phyloP scores from a whole-genome alignment of 2,888 invertebrate genomes.

The Ischnura elegans region DNA sequence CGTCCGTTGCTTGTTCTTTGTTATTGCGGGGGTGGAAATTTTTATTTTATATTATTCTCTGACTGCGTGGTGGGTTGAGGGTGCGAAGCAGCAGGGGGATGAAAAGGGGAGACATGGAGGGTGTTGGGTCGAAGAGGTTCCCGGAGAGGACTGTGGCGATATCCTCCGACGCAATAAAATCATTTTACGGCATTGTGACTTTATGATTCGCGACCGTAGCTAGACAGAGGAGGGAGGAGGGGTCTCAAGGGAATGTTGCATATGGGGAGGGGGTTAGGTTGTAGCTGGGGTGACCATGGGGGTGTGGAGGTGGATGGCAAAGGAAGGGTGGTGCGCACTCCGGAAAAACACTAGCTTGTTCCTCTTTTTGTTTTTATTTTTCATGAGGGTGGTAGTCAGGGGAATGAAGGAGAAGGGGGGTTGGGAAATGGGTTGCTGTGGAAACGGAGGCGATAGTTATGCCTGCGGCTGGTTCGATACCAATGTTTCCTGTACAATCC shows the following conservation, averaged over 20 bases:
- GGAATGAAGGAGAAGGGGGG: not conserved
- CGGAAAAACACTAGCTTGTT: not conserved
- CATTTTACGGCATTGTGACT: constrained; percentile 51
- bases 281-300: not conserved
- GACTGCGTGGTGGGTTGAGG: not conserved
- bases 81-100: not conserved
- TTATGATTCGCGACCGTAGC: constrained; percentile 52
- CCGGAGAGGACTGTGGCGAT: not conserved
- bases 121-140: constrained; percentile 13
- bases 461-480: not conserved
- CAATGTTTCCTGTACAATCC: too few species aligned
- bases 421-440: not conserved
- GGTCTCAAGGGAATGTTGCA: not conserved
- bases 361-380: not conserved
- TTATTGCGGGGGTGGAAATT: not conserved
- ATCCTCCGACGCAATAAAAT: constrained; percentile 45
- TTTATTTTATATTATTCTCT: not conserved
- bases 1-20: too few species aligned
- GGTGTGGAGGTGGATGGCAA: not conserved
- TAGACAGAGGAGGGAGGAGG: not conserved
- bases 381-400: not conserved
- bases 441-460: not conserved
- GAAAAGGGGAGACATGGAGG: not conserved
- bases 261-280: not conserved
- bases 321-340: not conserved